phyloP scores from a whole-genome alignment of 2,113 vertebrate genomes.

The Platanista minor region DNA sequence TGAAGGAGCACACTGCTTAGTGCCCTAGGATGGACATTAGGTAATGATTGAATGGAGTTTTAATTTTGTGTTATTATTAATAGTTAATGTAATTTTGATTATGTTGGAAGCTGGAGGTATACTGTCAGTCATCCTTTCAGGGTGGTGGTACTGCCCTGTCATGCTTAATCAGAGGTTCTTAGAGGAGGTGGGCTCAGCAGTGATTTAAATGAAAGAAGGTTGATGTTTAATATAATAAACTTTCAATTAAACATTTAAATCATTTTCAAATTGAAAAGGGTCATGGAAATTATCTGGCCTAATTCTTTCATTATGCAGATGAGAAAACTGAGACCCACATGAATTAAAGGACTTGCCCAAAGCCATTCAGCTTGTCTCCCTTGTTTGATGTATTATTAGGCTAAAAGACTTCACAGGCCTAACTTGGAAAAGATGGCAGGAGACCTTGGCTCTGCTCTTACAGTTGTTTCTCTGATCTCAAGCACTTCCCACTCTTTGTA shows the following conservation, averaged over 20 bases:
- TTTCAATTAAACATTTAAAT: conserved; percentile 29
- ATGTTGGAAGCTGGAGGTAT: conserved; percentile 30
- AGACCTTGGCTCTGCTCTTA: neutral
- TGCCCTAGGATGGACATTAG: conserved; percentile 33
- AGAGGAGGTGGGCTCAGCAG: neutral
- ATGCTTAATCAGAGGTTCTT: conserved; percentile 31
- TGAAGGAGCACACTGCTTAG: neutral
- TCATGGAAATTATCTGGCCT: neutral
- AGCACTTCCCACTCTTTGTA: neutral
- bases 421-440: neutral
- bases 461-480: neutral
- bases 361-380: neutral
- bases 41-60: conserved; percentile 54
- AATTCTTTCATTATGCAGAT: neutral
- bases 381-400: neutral
- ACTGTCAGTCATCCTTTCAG: conserved; percentile 12
- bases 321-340: neutral
- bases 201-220: conserved; percentile 35
- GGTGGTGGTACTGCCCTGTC: neutral
- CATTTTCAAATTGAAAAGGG: neutral
- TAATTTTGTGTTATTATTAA: conserved; percentile 63
- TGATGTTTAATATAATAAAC: conserved; percentile 34
- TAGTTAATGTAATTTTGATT: conserved; percentile 66
- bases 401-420: neutral
- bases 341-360: neutral